phyloP scores from a whole-genome alignment of 2,888 invertebrate genomes.

The Heliconius ethilla region DNA sequence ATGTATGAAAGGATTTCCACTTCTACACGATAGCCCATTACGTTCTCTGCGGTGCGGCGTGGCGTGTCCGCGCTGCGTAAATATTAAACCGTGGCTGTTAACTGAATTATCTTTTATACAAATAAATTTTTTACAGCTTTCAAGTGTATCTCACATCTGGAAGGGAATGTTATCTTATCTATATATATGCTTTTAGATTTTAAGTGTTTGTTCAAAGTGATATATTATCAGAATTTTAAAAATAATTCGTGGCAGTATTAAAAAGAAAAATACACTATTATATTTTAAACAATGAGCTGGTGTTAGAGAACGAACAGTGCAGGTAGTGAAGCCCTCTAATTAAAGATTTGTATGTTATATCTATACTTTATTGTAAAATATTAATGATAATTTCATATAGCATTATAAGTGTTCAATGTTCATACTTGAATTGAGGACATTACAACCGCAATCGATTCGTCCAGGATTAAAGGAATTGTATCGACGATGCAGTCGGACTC shows the following conservation, averaged over 20 bases:
- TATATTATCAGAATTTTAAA: not conserved
- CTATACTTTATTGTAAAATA: not conserved
- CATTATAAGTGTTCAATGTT: not conserved
- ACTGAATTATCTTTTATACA: conserved; percentile 17
- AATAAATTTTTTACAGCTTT: not conserved
- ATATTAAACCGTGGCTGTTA: conserved; percentile 19
- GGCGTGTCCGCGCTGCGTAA: conserved; percentile 14
- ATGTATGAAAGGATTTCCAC: conserved; percentile 1
- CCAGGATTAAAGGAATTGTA: conserved; percentile 28
- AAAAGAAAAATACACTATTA: no score
- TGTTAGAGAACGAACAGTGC: no score
- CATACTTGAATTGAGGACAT: conserved; percentile 13
- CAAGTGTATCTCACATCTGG: not conserved
- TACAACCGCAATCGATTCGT: conserved; percentile 24
- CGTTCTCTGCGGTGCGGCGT: not conserved
- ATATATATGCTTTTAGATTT: not conserved
- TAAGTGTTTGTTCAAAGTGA: not conserved
- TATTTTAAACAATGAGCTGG: no score
- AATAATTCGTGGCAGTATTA: no score
- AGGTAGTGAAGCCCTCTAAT: no score
- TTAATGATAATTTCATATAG: conserved; percentile 16
- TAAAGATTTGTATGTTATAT: no score
- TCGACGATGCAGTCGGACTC: conserved; percentile 6
- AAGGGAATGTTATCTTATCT: not conserved
- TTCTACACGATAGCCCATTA: conserved; percentile 16